These are phyloP conservation scores for Caenorhabditis panamensis DNA, from an alignment of 2,888 invertebrate genomes.

Conservation along the genomic window DNA sequence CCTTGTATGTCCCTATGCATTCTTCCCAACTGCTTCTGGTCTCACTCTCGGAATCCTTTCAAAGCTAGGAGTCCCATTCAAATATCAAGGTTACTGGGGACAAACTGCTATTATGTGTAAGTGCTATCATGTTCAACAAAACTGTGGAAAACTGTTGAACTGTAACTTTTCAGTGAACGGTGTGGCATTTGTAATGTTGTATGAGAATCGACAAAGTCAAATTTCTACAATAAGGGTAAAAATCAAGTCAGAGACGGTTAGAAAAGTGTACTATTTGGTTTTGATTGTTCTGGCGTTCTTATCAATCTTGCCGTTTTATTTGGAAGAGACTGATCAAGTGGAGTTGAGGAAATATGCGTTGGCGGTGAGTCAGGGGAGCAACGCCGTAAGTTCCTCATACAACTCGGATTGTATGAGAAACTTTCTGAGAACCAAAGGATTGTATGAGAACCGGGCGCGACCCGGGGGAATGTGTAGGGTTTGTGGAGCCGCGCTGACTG, in stretches of 20 bases:
- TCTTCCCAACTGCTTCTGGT: conserved; percentile 42
- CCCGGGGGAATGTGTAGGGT: too few species aligned
- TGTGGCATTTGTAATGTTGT: conserved; percentile 27
- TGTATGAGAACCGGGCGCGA: too few species aligned
- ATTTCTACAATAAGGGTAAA: conserved; percentile 39
- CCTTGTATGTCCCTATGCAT: conserved; percentile 24
- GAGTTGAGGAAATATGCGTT: conserved; percentile 25
- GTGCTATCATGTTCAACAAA: too few species aligned
- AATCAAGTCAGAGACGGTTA: not conserved
- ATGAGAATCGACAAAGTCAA: conserved; percentile 54
- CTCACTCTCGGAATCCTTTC: conserved; percentile 31
- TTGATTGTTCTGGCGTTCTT: conserved; percentile 3
- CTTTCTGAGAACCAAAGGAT: too few species aligned
- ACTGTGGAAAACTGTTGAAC: too few species aligned
- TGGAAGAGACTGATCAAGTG: conserved; percentile 35
- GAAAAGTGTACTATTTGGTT: conserved; percentile 5
- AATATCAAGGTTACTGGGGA: conserved; percentile 46
- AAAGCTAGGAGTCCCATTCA: conserved; percentile 8
- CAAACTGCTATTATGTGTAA: conserved; percentile 36
- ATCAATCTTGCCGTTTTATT: conserved; percentile 33
- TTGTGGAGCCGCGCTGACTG: too few species aligned
- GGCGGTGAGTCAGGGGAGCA: conserved; percentile 7
- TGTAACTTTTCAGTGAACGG: not conserved
- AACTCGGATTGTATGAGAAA: too few species aligned
- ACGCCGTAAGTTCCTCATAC: too few species aligned